phyloP scores from a whole-genome alignment of 1,140 invertebrate species.

The Orchestia grillus region DNA sequence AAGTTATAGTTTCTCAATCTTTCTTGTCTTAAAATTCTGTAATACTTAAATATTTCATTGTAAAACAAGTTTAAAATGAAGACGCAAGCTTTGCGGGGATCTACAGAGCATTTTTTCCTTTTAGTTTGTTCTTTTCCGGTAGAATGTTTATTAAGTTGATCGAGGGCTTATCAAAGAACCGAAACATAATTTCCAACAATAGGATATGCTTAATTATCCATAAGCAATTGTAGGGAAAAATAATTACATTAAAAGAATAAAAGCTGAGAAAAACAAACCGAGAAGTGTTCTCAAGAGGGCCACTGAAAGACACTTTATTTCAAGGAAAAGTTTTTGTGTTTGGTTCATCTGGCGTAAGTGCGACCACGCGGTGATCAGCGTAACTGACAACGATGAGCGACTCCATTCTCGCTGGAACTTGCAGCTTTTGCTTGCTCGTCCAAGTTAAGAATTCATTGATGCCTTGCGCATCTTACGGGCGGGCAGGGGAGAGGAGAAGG shows the following conservation, averaged over 20 bases:
- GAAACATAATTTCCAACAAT: too few species aligned
- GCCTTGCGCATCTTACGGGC: background rate
- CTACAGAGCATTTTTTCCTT: background rate
- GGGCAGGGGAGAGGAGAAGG: background rate
- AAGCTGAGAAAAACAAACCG: background rate
- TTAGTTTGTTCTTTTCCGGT: background rate
- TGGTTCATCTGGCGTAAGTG: background rate
- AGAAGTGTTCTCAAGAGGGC: background rate
- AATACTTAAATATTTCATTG: background rate
- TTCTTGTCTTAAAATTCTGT: background rate
- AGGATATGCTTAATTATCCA: too few species aligned
- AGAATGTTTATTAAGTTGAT: background rate
- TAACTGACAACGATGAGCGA: constrained; percentile 26
- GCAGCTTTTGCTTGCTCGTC: constrained; percentile 6
- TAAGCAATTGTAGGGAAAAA: too few species aligned
- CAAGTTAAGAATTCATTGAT: constrained; percentile 51
- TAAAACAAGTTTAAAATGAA: background rate
- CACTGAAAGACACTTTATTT: background rate
- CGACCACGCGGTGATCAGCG: background rate
- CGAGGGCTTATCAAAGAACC: background rate
- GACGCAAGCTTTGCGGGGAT: background rate
- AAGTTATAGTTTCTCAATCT: background rate
- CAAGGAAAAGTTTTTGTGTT: background rate
- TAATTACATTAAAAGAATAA: background rate
- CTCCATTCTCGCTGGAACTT: background rate